Evolutionary conservation across 2,888 invertebrate genomes (phyloP), one percentile per base, ranked within the genome.

Genomic region (Silvanus unidentatus): DNA sequence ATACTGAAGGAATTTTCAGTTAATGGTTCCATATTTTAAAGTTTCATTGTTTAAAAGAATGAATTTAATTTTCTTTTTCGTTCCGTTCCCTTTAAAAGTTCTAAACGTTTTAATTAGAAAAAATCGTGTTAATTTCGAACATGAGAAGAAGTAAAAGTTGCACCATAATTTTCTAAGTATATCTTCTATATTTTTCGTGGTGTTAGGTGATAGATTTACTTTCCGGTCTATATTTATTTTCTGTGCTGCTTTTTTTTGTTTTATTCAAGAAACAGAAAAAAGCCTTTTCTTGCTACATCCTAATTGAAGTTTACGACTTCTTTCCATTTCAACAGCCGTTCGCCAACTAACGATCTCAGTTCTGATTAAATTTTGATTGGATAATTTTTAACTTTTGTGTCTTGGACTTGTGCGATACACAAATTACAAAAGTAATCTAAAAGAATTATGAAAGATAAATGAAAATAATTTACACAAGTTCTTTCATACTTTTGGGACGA

Each of bases 351-450:
- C 50, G 44, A 50, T 48, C 42, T 40, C 35, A 14, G 42, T 39
- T 36, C 37, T 47, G 50, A 50, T 53, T 53, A 50, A 53, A 50
- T 50, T 53, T 50, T 50, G 53, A 53, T 53, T 50, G 48, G 47
- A 50, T 49, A 49, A 49, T 53, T 49, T 53, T 53, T 49, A 53
- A 50, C 49, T 44, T n/a, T 42, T 48, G 44, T 46, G 48, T 49
- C 47, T 49, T 43, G 49, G 43, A 47, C 49, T 28, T 28, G 28
- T 47, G 49, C 44, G 45, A 41, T 43, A 28, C 38, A 40, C 39
- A 45, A 53, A 50, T 52, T 49, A 41, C 47, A 50, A 48, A 50
- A 50, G 48, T 50, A 53, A 53, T 50, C 50, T 44, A 39, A 49
- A 50, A 45, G 48, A 49, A 50, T 50, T 50, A 50, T 49, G 39